Percentiles rank a stretch among this genome's conserved stretches.
Conservation (phyloP, 1,140 invertebrate genomes). For the Tetragonula clypearis region DNA sequence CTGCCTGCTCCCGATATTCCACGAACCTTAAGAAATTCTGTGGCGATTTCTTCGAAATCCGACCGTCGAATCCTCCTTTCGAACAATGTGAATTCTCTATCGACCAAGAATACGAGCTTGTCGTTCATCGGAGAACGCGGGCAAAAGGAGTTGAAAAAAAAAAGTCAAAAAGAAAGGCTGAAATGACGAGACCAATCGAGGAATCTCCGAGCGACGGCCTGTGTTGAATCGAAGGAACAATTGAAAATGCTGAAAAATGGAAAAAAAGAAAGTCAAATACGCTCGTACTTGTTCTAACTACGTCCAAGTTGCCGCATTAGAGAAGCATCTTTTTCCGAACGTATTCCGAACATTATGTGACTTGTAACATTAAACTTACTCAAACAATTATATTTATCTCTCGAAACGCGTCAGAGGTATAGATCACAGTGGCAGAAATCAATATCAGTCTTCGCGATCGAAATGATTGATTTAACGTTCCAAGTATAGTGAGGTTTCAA, state of each 20-base stretch:
- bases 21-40: slow-evolving; percentile 18
- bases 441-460: no score
- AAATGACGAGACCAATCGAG: slow-evolving; percentile 26
- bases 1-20: slow-evolving; percentile 10
- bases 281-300: slow-evolving; percentile 7
- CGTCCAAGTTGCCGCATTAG: not conserved
- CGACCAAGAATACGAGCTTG: not conserved
- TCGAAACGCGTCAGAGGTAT: no score
- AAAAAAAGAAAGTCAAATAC: slow-evolving; percentile 11
- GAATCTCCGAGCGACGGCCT: slow-evolving; percentile 18
- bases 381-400: no score
- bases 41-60: not conserved
- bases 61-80: slow-evolving; percentile 1
- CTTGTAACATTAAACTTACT: no score
- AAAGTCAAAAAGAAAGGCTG: not conserved
- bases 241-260: slow-evolving; percentile 28
- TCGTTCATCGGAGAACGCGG: not conserved
- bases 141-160: not conserved
- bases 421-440: no score
- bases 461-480: no score
- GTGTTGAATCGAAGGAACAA: slow-evolving; percentile 34
- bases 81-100: slow-evolving; percentile 21
- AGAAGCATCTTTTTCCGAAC: not conserved
- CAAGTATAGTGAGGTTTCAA: no score
- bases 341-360: not conserved